These are phyloP conservation scores for Cephalopachus bancanus DNA, from an alignment of 2,797 vertebrate species.

Conservation along the genomic window DNA sequence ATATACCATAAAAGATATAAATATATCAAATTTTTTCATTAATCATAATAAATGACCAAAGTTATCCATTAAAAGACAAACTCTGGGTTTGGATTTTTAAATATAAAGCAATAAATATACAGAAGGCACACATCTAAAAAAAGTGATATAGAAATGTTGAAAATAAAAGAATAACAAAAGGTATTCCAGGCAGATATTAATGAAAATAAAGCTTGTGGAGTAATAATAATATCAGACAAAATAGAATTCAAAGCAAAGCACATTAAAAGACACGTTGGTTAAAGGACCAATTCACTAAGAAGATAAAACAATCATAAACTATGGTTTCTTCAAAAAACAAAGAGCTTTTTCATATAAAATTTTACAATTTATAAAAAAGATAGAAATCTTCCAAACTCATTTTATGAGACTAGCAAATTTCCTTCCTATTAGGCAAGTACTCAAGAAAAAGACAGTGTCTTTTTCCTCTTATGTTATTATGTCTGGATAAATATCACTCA, in stretches of 20 bases:
- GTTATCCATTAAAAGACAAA: background rate
- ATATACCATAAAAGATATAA: background rate
- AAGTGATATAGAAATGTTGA: background rate
- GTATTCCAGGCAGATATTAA: background rate
- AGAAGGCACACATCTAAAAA: background rate
- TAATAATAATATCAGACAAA: constrained; percentile 32
- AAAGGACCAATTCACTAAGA: constrained; percentile 16
- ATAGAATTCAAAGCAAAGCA: constrained; percentile 17
- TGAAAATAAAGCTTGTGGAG: background rate
- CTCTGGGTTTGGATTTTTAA: background rate
- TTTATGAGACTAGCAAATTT: constrained; percentile 15
- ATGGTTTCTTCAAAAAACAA: background rate
- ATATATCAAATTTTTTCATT: constrained; percentile 7
- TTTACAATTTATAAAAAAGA: background rate
- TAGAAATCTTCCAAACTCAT: constrained; percentile 33
- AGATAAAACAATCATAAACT: background rate
- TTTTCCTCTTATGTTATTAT: background rate
- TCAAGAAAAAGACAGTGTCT: background rate
- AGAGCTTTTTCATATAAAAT: background rate
- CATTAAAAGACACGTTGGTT: background rate
- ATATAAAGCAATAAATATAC: background rate
- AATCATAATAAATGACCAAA: background rate
- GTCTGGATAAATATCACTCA: constrained; percentile 15
- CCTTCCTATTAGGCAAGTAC: background rate
- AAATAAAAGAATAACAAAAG: constrained; percentile 3